phyloP scores from a whole-genome alignment of 2,888 invertebrate genomes.

The Thera britannica region DNA sequence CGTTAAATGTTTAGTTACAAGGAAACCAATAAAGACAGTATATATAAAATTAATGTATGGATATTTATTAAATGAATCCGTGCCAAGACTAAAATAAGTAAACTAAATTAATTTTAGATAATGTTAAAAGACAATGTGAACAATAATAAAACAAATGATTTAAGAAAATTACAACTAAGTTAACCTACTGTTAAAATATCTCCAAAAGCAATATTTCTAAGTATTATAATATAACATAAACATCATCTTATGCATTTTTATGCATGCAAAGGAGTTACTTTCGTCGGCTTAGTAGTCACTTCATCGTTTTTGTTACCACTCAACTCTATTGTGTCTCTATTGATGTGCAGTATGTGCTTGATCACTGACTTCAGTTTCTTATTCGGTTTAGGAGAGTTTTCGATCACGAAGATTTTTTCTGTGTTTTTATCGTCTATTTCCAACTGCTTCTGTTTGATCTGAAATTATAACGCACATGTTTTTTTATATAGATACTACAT shows the following conservation, averaged over 20 bases:
- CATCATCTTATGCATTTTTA: constrained; percentile 49
- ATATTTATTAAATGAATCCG: neutral
- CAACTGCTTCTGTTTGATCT: constrained; percentile 59
- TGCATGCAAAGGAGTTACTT: constrained; percentile 69
- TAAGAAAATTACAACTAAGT: neutral
- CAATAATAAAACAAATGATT: neutral
- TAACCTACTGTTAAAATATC: neutral
- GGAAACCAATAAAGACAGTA: neutral
- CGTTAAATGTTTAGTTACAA: neutral
- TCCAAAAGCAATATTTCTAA: too few species aligned
- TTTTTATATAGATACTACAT: too few species aligned
- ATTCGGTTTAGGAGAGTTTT: constrained; percentile 64
- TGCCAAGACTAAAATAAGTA: neutral
- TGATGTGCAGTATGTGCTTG: constrained; percentile 71
- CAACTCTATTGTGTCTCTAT: constrained; percentile 70
- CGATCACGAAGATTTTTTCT: constrained; percentile 73
- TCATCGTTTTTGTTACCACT: constrained; percentile 68
- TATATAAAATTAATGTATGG: neutral
- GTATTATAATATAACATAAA: too few species aligned
- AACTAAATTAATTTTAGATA: neutral
- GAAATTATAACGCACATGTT: constrained; percentile 28
- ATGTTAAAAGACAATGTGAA: neutral
- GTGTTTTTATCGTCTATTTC: constrained; percentile 63
- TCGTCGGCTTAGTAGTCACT: constrained; percentile 71
- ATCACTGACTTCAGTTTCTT: constrained; percentile 64